These are phyloP conservation scores for Harmothoe impar DNA, from an alignment of 2,888 invertebrate species.

Conservation along the genomic window DNA sequence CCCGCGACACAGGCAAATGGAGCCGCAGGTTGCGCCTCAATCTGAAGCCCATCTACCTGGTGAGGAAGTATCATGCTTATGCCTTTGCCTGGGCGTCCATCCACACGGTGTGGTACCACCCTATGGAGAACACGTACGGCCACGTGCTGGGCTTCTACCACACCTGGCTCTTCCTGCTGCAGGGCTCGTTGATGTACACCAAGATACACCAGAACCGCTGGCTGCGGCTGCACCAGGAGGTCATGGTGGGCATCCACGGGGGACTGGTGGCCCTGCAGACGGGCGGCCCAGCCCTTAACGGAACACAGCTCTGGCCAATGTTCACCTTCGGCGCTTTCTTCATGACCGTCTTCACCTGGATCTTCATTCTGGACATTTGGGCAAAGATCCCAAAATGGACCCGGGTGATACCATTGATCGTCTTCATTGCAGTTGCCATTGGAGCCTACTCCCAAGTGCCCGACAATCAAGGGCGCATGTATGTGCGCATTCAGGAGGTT, in stretches of 20 bases:
- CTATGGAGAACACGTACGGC: constrained; percentile 72
- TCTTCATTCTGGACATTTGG: constrained; percentile 66
- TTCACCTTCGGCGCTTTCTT: constrained; percentile 70
- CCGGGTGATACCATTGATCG: constrained; percentile 61
- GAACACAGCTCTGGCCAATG: constrained; percentile 72
- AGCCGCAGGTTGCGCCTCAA: constrained; percentile 62
- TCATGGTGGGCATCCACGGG: constrained; percentile 69
- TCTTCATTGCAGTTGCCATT: constrained; percentile 62
- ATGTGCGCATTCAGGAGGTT: constrained; percentile 69
- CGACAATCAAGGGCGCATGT: constrained; percentile 68
- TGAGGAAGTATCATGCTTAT: constrained; percentile 71
- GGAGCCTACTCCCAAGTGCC: constrained; percentile 69
- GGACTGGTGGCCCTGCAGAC: constrained; percentile 71
- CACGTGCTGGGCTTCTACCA: constrained; percentile 70
- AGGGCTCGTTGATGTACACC: constrained; percentile 70
- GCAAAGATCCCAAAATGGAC: constrained; percentile 57
- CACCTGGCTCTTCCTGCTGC: constrained; percentile 71
- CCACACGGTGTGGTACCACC: constrained; percentile 73
- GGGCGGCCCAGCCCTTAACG: constrained; percentile 69
- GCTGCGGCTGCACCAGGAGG: constrained; percentile 70
- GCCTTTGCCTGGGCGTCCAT: constrained; percentile 70
- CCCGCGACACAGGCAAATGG: background rate
- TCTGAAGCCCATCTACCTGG: constrained; percentile 67
- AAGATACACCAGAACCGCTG: constrained; percentile 70
- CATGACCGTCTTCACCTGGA: constrained; percentile 66